These are phyloP conservation scores for Cercopithecus mona DNA, from an alignment of 2,113 vertebrate genomes.

Conservation along the genomic window DNA sequence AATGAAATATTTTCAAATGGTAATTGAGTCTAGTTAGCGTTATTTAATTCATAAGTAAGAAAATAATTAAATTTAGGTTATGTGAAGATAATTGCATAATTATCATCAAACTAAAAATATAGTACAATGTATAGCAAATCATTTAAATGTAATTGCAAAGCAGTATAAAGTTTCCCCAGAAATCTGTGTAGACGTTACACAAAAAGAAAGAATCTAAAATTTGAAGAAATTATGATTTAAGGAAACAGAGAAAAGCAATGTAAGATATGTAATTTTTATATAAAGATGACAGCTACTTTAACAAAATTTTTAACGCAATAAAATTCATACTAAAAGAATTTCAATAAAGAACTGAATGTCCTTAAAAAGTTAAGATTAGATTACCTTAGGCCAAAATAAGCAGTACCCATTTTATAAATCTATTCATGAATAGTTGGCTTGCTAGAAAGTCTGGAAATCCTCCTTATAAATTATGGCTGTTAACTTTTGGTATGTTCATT, in stretches of 20 bases:
- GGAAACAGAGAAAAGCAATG: not conserved
- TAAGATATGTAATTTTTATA: not conserved
- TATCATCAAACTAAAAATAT: conserved; percentile 15
- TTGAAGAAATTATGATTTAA: not conserved
- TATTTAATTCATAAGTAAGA: conserved; percentile 36
- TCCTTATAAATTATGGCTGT: not conserved
- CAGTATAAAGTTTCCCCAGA: not conserved
- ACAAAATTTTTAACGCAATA: not conserved
- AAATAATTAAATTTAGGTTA: conserved; percentile 19
- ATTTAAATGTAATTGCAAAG: conserved; percentile 45
- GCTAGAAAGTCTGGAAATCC: not conserved
- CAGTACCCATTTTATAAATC: not conserved
- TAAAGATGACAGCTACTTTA: not conserved
- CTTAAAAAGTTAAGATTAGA: not conserved
- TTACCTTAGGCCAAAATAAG: not conserved
- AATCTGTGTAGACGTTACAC: not conserved
- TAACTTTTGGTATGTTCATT: not conserved
- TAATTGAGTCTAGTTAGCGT: not conserved
- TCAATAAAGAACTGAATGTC: not conserved
- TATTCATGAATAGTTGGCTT: not conserved
- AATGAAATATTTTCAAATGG: conserved; percentile 17
- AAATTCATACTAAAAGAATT: not conserved
- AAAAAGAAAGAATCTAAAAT: not conserved
- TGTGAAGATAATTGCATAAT: conserved; percentile 38
- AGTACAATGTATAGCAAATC: not conserved